These are phyloP conservation scores for Pardalotus punctatus DNA, from an alignment of 2,113 vertebrate species.

Conservation along the genomic window DNA sequence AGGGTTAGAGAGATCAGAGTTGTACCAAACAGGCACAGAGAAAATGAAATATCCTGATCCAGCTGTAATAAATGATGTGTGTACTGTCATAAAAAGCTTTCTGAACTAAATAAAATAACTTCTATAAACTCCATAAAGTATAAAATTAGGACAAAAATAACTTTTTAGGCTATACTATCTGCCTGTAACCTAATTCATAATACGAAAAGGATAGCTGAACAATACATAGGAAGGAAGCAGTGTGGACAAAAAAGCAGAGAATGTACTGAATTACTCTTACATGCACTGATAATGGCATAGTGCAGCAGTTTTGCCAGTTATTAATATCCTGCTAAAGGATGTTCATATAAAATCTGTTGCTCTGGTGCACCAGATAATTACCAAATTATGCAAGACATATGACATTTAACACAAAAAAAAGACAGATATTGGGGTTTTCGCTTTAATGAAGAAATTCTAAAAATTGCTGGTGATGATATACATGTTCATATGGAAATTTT, in stretches of 20 bases:
- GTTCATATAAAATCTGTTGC: not conserved
- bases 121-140: accelerated
- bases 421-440: not conserved
- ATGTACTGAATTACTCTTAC: not conserved
- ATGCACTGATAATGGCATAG: not conserved
- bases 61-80: not conserved
- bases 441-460: not conserved
- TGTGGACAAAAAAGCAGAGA: not conserved
- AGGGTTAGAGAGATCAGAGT: not conserved
- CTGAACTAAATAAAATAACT: not conserved
- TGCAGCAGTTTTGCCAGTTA: not conserved
- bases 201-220: not conserved
- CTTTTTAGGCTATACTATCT: not conserved
- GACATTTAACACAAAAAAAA: not conserved
- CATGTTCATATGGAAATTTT: not conserved
- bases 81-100: not conserved
- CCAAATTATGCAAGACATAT: not conserved
- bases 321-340: not conserved
- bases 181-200: not conserved
- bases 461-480: not conserved
- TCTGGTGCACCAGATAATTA: not conserved
- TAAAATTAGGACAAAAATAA: not conserved
- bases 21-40: not conserved
- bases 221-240: not conserved
- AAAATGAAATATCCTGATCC: not conserved